Evolutionary conservation across 2,888 invertebrate species (phyloP), one percentile per base, ranked within the genome.

Genomic region (Dascillus cervinus): DNA sequence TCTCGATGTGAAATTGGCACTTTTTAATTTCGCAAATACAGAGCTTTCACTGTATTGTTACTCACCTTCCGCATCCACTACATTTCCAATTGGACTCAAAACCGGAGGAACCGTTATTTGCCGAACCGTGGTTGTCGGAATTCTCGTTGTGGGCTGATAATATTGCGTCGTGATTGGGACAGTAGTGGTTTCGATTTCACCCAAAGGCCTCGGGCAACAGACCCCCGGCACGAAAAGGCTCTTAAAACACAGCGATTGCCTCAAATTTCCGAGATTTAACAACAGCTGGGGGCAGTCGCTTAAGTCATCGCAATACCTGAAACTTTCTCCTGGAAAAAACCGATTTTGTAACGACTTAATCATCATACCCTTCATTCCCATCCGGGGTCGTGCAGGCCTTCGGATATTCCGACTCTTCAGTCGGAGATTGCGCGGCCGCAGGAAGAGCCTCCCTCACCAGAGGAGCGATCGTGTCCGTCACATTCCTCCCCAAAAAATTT

Each of bases 141-240:
- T 22, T 13, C 11, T 6, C n/a, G 29, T 14, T 58, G 39, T 17
- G 4, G 17, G 17, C 5, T 4, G 17, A 6, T 17, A 8, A 6
- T 4, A 6, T 17, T 17, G 17, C 4, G 4, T 6, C 8, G 8
- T 8, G 8, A 11, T 56, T 46, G 0, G 62, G 4, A 44, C 44
- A 15, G 47, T 37, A 10, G 45, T 39, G 23, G 26, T 35, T n/a
- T 3, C 26, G n/a, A 31, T 12, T 10, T 33, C 30, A 3, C 19
- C 19, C 22, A 5, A 6, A 9, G 32, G 14, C 10, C 62, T 47
- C 0, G 91, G 91, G 60, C 92, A 92, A 56, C 92, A 92, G 2
- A 92, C 91, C 1, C 92, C 92, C 1, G 92, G 92, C 2, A 88
- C 85, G 53, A 91, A 90, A 2, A 91, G 70, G 41, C 85, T 87